A percentile compares a stretch with the other conserved stretches of the same genome.
These are phyloP conservation scores for Nebria brevicollis DNA, from an alignment of 2,888 invertebrate genomes.

Conservation along the genomic window DNA sequence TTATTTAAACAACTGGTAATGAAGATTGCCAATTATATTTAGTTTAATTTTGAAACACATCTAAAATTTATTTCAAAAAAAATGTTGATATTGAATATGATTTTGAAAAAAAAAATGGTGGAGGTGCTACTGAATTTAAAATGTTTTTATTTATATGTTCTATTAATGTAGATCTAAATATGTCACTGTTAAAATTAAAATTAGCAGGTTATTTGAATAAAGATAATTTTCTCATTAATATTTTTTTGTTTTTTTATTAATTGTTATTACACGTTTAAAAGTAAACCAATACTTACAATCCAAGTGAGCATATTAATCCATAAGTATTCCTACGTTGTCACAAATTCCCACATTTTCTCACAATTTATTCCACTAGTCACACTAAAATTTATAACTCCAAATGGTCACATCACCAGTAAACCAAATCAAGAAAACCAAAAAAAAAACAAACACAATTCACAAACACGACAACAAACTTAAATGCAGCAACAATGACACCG, in stretches of 20 bases:
- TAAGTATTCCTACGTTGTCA: constrained; percentile 22
- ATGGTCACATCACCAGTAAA: not conserved
- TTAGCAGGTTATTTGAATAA: no score
- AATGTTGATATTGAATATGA: no score
- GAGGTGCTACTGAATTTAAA: not conserved
- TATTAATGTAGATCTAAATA: no score
- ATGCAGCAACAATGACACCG: not conserved
- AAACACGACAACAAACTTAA: not conserved
- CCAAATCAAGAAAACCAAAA: not conserved
- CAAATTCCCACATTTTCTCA: constrained; percentile 7
- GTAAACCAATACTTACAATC: constrained; percentile 36
- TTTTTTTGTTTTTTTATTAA: not conserved
- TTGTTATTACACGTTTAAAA: not conserved
- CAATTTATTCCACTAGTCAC: not conserved
- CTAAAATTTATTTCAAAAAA: no score
- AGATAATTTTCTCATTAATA: no score
- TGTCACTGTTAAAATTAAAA: no score
- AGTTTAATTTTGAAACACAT: no score
- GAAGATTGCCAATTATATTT: no score
- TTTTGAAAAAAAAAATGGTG: not conserved
- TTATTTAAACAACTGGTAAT: no score
- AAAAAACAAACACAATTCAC: not conserved
- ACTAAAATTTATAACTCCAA: not conserved
- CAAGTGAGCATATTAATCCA: constrained; percentile 44
- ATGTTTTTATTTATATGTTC: not conserved